A percentile compares a stretch with the other conserved stretches of the same genome.
These are phyloP conservation scores for Enteromius thamalakanensis DNA, from an alignment of 2,797 vertebrate species.

Conservation along the genomic window DNA sequence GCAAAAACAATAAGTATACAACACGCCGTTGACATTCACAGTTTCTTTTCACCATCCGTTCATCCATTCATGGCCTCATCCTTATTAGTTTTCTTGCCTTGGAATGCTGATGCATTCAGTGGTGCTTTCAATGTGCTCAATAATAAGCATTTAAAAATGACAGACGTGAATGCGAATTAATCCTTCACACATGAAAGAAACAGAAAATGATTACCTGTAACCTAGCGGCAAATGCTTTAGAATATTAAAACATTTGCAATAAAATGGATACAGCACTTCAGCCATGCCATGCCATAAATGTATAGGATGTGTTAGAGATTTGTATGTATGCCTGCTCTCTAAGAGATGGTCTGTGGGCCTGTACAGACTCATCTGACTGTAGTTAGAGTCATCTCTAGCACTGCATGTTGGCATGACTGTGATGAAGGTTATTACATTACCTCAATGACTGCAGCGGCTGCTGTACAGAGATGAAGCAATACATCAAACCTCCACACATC, in stretches of 20 bases:
- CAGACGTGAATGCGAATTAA: slow-evolving; percentile 1
- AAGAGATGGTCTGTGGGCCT: neutral
- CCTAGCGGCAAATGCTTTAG: neutral
- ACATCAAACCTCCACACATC: slow-evolving; percentile 46
- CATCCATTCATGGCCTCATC: neutral
- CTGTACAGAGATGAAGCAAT: slow-evolving; percentile 53
- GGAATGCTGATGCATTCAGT: neutral
- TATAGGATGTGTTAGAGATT: neutral
- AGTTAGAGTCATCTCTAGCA: neutral
- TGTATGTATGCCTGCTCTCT: neutral
- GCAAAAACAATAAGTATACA: neutral
- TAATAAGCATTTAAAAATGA: neutral
- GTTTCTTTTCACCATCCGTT: neutral
- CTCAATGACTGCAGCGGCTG: slow-evolving; percentile 48
- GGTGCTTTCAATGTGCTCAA: neutral
- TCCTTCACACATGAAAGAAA: neutral
- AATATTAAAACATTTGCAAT: neutral
- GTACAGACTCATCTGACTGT: neutral
- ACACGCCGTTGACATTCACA: neutral
- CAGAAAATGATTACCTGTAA: neutral
- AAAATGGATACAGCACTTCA: neutral
- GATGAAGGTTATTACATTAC: slow-evolving; percentile 52
- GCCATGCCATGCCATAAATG: neutral
- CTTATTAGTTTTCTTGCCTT: neutral
- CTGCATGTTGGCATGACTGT: slow-evolving; percentile 15